Base-by-base conservation (phyloP, 2,113 vertebrate species). In the Steatornis caripensis region DNA sequence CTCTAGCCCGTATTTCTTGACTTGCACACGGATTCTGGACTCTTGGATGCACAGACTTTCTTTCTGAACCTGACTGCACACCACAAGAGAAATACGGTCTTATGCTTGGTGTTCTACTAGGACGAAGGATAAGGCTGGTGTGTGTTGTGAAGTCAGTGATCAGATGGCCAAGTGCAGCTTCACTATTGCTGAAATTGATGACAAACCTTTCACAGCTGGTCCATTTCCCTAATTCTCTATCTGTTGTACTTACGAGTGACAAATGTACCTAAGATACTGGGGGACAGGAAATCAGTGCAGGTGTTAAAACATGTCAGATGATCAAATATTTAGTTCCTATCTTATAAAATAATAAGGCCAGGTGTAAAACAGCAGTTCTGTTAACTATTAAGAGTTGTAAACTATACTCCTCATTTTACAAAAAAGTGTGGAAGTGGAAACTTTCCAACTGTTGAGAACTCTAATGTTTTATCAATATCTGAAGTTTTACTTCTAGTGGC, bases 301-400 rank as follows among this genome's bases (percentile, higher is more conserved):
- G 54, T 89, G 84, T 87, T 93, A 69, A 88, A 94, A 80, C 45
- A 34, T 30, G 46, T 84, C 60, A 26, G n/a, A 61, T 54, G 48
- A 80, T 37, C 16, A 37, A 87, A 80, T 51, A 66, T 64, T 89
- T 45, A 10, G 5, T 85, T 90, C 37, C 43, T 80, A 10, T 72
- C 84, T 79, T 24, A 37, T 6, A 22, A 70, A 78, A 76, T 87
- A 66, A 81, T 48, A 82, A 65, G 18, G 26, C 62, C 70, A 91
- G 87, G 36, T 93, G 69, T 87, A 80, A 93, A 93, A 9, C 39
- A 58, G 45, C 4, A 3, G 17, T 69, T 79, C 89, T 93, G 51
- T 55, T 85, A 64, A 71, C 12, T 37, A 7, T 93, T 69, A 69
- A 84, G 30, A 15, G 49, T 61, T 69, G 29, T 49, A 45, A 87